Evolutionary conservation across 2,113 vertebrate species (phyloP).

Genomic region (Chelonoidis abingdonii): DNA sequence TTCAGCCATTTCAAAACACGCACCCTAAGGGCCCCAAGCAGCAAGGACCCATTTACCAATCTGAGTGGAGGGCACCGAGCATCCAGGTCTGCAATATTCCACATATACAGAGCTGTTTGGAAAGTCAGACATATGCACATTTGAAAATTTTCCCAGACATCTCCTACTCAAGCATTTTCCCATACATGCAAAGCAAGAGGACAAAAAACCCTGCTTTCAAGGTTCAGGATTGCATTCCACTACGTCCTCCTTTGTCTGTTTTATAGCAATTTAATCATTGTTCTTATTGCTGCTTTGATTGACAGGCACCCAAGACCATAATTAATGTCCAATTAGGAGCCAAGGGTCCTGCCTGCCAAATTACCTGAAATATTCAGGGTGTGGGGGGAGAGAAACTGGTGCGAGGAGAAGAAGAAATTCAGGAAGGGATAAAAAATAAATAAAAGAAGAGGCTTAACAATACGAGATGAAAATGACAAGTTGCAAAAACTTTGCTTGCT

Average conservation of each 20-base stretch:
- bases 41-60: fast-evolving
- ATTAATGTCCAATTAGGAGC: neutral
- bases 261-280: fast-evolving
- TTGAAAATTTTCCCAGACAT: neutral
- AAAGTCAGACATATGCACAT: neutral
- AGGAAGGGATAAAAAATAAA: neutral
- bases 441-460: neutral
- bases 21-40: neutral
- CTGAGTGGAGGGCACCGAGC: fast-evolving
- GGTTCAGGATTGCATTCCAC: no score
- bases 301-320: neutral
- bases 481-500: slow-evolving; percentile 35
- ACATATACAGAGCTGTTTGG: neutral
- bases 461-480: neutral
- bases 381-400: neutral
- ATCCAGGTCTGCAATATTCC: neutral
- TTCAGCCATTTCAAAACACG: neutral
- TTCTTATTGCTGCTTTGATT: fast-evolving
- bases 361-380: fast-evolving
- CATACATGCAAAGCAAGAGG: neutral
- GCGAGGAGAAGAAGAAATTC: neutral
- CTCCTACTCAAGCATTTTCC: neutral
- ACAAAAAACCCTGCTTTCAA: neutral
- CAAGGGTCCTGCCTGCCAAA: neutral
- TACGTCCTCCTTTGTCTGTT: fast-evolving